Evolutionary conservation across 1,140 invertebrate genomes (phyloP).

Genomic region (Battus philenor): DNA sequence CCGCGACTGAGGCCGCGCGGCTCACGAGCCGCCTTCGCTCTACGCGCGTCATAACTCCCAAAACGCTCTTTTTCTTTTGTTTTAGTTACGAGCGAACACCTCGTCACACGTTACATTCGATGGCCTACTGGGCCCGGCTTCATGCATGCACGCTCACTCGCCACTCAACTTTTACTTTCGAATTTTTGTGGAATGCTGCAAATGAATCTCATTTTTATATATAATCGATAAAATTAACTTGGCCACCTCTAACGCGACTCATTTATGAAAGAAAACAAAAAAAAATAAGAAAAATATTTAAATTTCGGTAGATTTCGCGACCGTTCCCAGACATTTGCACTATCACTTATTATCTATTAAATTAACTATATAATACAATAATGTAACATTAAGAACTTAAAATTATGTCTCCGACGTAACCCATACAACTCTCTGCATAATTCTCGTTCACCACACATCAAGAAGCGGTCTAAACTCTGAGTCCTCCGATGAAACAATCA

Average conservation of each 20-base stretch:
- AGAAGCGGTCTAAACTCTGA: slow-evolving; percentile 34
- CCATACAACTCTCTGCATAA: slow-evolving; percentile 40
- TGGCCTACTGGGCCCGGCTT: slow-evolving; percentile 24
- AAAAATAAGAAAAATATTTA: slow-evolving; percentile 12
- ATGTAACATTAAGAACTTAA: slow-evolving; percentile 63
- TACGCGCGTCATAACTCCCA: slow-evolving; percentile 27
- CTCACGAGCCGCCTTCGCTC: slow-evolving; percentile 25
- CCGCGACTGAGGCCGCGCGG: slow-evolving; percentile 38
- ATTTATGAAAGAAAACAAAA: slow-evolving; percentile 14
- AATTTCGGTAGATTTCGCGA: slow-evolving; percentile 31
- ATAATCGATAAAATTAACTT: neutral
- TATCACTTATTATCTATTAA: slow-evolving; percentile 63
- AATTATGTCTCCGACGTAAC: slow-evolving; percentile 59
- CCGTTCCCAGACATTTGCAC: slow-evolving; percentile 73
- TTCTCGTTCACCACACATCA: slow-evolving; percentile 35
- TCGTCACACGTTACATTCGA: slow-evolving; percentile 36
- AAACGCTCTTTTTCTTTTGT: slow-evolving; percentile 37
- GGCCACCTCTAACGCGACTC: too few relatives aligned
- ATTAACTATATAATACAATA: slow-evolving; percentile 62
- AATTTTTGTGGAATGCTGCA: slow-evolving; percentile 36
- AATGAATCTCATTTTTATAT: slow-evolving; percentile 23
- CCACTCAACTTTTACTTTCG: slow-evolving; percentile 50
- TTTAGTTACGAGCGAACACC: slow-evolving; percentile 35
- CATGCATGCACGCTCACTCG: slow-evolving; percentile 32
- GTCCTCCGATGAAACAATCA: slow-evolving; percentile 51